Conservation (phyloP, 2,797 vertebrate genomes). For the Eulemur albifrons region DNA sequence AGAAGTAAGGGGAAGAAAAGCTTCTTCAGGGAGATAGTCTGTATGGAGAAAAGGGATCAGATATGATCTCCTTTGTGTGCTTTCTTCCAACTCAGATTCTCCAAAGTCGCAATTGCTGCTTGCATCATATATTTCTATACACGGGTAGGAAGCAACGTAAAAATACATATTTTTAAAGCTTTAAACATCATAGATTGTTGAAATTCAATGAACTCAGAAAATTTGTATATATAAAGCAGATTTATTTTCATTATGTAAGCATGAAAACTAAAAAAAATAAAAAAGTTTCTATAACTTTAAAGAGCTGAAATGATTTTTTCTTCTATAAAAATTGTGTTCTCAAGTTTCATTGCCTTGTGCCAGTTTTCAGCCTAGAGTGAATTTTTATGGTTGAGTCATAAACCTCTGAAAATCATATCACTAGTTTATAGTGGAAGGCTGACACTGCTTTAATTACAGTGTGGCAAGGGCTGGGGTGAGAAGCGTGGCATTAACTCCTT, state of each 20-base stretch:
- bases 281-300: constrained; percentile 24
- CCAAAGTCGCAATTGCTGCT: background rate
- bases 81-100: background rate
- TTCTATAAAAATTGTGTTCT: constrained; percentile 68
- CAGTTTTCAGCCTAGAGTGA: constrained; percentile 73
- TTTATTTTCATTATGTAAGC: constrained; percentile 57
- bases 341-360: constrained; percentile 70
- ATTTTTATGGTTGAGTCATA: constrained; percentile 75
- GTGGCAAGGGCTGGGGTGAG: constrained; percentile 47
- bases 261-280: constrained; percentile 8
- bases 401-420: constrained; percentile 75
- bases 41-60: background rate
- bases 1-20: background rate
- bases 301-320: constrained; percentile 69
- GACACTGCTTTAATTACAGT: constrained; percentile 70
- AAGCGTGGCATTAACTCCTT: constrained; percentile 60
- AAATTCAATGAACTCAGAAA: constrained; percentile 53
- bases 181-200: constrained; percentile 52
- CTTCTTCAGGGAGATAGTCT: background rate
- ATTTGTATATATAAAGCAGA: constrained; percentile 53
- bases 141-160: background rate
- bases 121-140: background rate
- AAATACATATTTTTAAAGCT: constrained; percentile 47
- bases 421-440: constrained; percentile 63
- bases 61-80: background rate